Evolutionary conservation across 2,888 invertebrate genomes (phyloP).

Genomic region (Ophion obscuratus): DNA sequence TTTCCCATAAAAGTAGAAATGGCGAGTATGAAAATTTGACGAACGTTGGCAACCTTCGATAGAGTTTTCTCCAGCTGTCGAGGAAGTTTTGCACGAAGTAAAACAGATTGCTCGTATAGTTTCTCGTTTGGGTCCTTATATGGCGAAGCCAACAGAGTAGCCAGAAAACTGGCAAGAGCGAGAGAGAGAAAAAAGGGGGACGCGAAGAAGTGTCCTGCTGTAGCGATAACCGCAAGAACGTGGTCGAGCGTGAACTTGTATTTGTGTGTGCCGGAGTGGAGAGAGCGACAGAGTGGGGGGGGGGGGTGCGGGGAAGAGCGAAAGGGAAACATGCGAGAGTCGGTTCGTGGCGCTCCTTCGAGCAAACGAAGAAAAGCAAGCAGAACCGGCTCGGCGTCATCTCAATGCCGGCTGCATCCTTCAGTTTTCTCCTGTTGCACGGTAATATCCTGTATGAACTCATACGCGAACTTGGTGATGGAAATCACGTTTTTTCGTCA

Average conservation of each 20-base stretch:
- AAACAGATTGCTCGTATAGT: slow-evolving; percentile 57
- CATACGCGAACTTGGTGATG: background rate
- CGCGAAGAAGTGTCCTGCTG: slow-evolving; percentile 55
- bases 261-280: slow-evolving; percentile 23
- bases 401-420: slow-evolving; percentile 42
- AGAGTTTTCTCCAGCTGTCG: slow-evolving; percentile 23
- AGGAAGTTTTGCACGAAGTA: slow-evolving; percentile 41
- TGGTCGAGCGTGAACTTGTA: slow-evolving; percentile 53
- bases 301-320: background rate
- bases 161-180: slow-evolving; percentile 14
- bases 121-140: slow-evolving; percentile 69
- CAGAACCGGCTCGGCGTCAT: slow-evolving; percentile 57
- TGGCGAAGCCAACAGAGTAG: slow-evolving; percentile 55
- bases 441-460: slow-evolving; percentile 7
- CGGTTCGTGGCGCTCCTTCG: slow-evolving; percentile 22
- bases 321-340: background rate
- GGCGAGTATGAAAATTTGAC: slow-evolving; percentile 45
- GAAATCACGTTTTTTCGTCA: slow-evolving; percentile 22
- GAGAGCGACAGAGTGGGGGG: background rate
- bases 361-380: slow-evolving; percentile 12
- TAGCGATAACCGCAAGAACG: slow-evolving; percentile 56
- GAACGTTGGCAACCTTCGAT: slow-evolving; percentile 51
- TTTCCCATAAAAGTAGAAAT: background rate
- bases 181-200: slow-evolving; percentile 19
- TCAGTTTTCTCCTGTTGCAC: slow-evolving; percentile 38